Evolutionary conservation across 2,888 invertebrate species (phyloP).

Genomic region (Thyatira batis): DNA sequence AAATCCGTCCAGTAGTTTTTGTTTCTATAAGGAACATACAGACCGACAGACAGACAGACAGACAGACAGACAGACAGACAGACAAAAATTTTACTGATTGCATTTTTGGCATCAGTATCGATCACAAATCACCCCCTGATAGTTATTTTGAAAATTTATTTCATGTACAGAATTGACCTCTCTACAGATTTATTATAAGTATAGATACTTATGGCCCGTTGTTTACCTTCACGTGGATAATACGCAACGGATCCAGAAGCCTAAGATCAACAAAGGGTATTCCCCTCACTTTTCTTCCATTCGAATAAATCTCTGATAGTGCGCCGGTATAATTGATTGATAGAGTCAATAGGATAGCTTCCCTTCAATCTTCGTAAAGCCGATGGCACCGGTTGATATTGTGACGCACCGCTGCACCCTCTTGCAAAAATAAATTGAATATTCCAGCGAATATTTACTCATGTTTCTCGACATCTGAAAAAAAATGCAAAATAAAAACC

Average conservation of each 20-base stretch:
- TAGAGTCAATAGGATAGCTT: slow-evolving; percentile 37
- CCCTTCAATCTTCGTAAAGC: slow-evolving; percentile 46
- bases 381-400: slow-evolving; percentile 47
- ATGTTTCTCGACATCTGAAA: slow-evolving; percentile 13
- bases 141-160: too few relatives aligned
- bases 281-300: background rate
- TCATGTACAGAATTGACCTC: too few relatives aligned
- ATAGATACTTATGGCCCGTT: background rate
- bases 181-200: too few relatives aligned
- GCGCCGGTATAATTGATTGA: slow-evolving; percentile 40
- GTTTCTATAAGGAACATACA: too few relatives aligned
- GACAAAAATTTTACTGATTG: too few relatives aligned
- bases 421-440: slow-evolving; percentile 62
- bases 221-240: background rate
- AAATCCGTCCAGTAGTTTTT: too few relatives aligned
- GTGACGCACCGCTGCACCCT: slow-evolving; percentile 53
- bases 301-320: slow-evolving; percentile 17
- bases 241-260: background rate
- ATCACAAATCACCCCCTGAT: too few relatives aligned
- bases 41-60: too few relatives aligned
- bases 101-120: too few relatives aligned
- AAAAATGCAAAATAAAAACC: too few relatives aligned
- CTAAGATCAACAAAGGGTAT: background rate
- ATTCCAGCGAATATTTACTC: slow-evolving; percentile 29
- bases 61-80: too few relatives aligned